These are phyloP conservation scores for Brevimyrus niger DNA, from an alignment of 2,113 vertebrate genomes.

Conservation along the genomic window DNA sequence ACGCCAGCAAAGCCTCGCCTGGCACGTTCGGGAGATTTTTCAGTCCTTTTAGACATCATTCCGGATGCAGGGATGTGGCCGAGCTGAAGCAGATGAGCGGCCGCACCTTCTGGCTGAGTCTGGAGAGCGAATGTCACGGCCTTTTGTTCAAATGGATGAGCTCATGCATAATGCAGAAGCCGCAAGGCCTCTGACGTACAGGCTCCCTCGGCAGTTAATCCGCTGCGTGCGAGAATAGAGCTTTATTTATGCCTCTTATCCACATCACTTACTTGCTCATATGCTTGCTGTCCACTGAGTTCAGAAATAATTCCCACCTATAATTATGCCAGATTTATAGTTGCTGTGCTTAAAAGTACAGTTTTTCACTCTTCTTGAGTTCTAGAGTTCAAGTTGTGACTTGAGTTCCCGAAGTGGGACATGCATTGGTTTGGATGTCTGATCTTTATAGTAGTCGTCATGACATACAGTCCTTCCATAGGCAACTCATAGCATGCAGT, in stretches of 20 bases:
- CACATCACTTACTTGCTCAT: not conserved
- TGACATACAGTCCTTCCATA: not conserved
- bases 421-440: not conserved
- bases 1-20: not conserved
- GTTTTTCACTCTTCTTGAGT: not conserved
- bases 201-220: not conserved
- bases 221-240: not conserved
- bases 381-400: not conserved
- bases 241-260: not conserved
- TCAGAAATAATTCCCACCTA: not conserved
- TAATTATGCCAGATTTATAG: constrained; percentile 1
- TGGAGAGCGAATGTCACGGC: not conserved
- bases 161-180: not conserved
- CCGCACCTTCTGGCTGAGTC: not conserved
- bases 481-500: not conserved
- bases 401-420: not conserved
- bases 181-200: not conserved
- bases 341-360: not conserved
- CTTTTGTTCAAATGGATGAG: not conserved
- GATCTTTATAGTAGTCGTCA: not conserved
- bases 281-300: not conserved
- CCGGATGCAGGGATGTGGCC: not conserved
- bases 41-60: not conserved
- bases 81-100: not conserved
- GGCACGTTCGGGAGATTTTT: not conserved